Base-by-base conservation (phyloP, 2,113 vertebrate species). In the Grus americana region DNA sequence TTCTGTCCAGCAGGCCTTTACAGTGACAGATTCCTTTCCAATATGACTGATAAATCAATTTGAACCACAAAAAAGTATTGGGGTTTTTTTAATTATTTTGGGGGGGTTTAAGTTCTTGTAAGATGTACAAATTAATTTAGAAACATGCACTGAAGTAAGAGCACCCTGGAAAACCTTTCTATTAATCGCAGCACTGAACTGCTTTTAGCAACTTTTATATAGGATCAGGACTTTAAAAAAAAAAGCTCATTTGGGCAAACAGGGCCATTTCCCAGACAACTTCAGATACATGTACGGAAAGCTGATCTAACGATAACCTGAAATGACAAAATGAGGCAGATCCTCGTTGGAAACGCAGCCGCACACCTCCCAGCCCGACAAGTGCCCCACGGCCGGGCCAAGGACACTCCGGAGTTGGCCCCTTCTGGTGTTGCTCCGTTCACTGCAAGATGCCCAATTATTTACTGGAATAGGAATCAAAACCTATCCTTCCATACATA, bases 371-470 rank as follows among this genome's bases (percentile, higher is more conserved):
- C 59, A 27, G 11, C 58, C 58, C 3, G 1, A 4, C 24, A 32
- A n/a, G 49, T 1, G 3, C n/a, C 5, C n/a, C 12, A 5, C 2
- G 2, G 52, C 61, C 12, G 1, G 1, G 8, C 13, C 21, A 17
- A 17, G n/a, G 40, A 26, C 42, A 2, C n/a, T 6, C 24, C 2
- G 16, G 6, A 14, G 23, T 2, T 12, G 30, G 26, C 6, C 30
- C n/a, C 65, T 50, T 13, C 29, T 6, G 30, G 27, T 4, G 22
- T 10, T 15, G 40, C 46, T 68, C 46, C 34, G 2, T 5, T 12
- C 32, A 12, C 6, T 2, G 1, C 1, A 40, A 62, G 46, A 55
- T 12, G 6, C 10, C 29, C 29, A 44, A 16, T n/a, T 22, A 12
- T 4, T 16, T 24, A 40, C 42, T 36, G 58, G 16, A 58, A 38